These are phyloP conservation scores for Isaurus tuberculatus DNA, from an alignment of 92 coral and sea anemone genomes.

Conservation along the genomic window DNA sequence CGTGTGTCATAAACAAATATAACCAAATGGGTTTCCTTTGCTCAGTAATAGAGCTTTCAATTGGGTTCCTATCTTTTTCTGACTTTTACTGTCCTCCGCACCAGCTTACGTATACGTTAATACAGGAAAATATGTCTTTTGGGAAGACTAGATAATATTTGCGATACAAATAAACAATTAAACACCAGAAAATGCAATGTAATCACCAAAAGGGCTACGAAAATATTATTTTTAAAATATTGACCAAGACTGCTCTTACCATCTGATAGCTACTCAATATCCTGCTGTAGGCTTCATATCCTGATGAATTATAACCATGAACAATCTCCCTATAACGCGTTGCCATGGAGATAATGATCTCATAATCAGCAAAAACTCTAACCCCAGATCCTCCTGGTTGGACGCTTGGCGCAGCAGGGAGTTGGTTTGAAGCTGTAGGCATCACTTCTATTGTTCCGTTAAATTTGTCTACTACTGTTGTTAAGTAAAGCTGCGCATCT, in stretches of 20 bases:
- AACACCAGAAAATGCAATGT: too few relatives aligned
- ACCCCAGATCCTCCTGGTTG: slow-evolving; percentile 60
- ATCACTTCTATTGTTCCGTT: slow-evolving; percentile 84
- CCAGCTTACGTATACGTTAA: too few relatives aligned
- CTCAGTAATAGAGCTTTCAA: too few relatives aligned
- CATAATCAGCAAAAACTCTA: slow-evolving; percentile 75
- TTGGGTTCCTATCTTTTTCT: too few relatives aligned
- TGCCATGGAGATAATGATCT: slow-evolving; percentile 83
- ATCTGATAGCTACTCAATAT: slow-evolving; percentile 65
- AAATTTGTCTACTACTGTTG: slow-evolving; percentile 63
- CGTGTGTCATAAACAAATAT: too few relatives aligned
- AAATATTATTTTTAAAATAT: too few relatives aligned
- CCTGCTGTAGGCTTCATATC: slow-evolving; percentile 65
- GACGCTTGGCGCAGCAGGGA: slow-evolving; percentile 62
- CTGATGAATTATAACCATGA: slow-evolving; percentile 63
- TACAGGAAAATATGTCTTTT: too few relatives aligned
- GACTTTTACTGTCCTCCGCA: too few relatives aligned
- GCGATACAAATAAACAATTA: too few relatives aligned
- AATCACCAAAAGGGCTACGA: too few relatives aligned
- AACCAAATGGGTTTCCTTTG: too few relatives aligned
- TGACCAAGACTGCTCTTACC: slow-evolving; percentile 65
- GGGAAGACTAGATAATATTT: too few relatives aligned
- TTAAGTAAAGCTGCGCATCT: slow-evolving; percentile 75
- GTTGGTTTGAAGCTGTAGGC: slow-evolving; percentile 52
- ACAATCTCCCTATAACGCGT: slow-evolving; percentile 56